phyloP scores from a whole-genome alignment of 2,888 invertebrate genomes.

The Steinernema scapterisci region DNA sequence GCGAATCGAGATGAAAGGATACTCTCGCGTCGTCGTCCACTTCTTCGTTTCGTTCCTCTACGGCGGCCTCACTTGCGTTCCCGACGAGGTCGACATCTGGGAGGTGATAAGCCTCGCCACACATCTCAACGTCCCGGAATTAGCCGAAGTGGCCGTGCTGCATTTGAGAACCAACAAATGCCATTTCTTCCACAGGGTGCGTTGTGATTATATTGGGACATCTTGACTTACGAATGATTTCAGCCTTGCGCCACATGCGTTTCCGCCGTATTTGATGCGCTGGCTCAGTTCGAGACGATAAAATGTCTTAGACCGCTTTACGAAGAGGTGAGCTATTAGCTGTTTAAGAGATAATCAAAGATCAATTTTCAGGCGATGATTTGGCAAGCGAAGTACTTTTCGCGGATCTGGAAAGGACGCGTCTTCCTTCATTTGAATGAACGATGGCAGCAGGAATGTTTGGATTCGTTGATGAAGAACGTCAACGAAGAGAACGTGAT shows the following conservation, averaged over 20 bases:
- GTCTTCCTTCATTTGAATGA: slow-evolving; percentile 84
- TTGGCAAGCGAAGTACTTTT: slow-evolving; percentile 75
- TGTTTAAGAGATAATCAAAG: neutral
- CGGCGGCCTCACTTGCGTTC: slow-evolving; percentile 86
- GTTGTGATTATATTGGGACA: slow-evolving; percentile 34
- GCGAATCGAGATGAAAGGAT: slow-evolving; percentile 50
- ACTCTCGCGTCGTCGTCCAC: slow-evolving; percentile 75
- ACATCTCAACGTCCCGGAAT: slow-evolving; percentile 84
- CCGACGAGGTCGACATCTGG: slow-evolving; percentile 74
- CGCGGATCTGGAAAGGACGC: slow-evolving; percentile 87
- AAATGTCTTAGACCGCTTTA: slow-evolving; percentile 52
- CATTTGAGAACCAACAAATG: slow-evolving; percentile 86
- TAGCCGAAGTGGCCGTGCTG: slow-evolving; percentile 87
- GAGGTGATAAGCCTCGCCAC: slow-evolving; percentile 80
- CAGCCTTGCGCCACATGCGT: slow-evolving; percentile 87
- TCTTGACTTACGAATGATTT: slow-evolving; percentile 55
- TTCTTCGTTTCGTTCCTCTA: slow-evolving; percentile 92
- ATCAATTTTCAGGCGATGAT: slow-evolving; percentile 43
- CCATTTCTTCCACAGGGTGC: slow-evolving; percentile 88
- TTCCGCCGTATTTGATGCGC: slow-evolving; percentile 83
- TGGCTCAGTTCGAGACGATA: slow-evolving; percentile 78
- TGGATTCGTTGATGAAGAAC: slow-evolving; percentile 42
- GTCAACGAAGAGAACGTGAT: slow-evolving; percentile 78
- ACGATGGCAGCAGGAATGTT: slow-evolving; percentile 71
- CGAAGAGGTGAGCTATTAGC: slow-evolving; percentile 51